These are phyloP conservation scores for Neoaliturus tenellus DNA, from an alignment of 2,888 invertebrate genomes.

Conservation along the genomic window DNA sequence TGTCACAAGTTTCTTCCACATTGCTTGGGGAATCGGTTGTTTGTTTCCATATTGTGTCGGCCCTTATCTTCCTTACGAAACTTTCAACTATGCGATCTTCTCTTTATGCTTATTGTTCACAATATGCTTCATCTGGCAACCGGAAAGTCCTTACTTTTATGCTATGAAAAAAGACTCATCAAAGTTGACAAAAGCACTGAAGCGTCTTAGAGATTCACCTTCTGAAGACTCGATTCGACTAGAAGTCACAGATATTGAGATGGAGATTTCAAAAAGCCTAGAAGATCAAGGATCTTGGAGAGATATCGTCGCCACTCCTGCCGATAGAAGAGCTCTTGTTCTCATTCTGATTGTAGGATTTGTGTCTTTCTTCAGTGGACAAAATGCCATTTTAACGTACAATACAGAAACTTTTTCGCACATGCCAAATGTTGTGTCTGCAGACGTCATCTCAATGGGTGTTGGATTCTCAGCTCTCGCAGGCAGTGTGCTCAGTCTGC, in stretches of 20 bases:
- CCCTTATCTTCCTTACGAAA: constrained; percentile 33
- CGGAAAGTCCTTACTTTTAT: constrained; percentile 56
- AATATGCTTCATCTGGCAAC: constrained; percentile 40
- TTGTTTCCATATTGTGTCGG: constrained; percentile 51
- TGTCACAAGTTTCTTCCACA: constrained; percentile 41
- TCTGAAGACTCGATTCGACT: background rate
- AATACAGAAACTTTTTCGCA: constrained; percentile 41
- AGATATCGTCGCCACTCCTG: constrained; percentile 45
- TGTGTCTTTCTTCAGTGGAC: constrained; percentile 29
- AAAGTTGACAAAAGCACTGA: background rate
- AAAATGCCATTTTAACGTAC: constrained; percentile 45
- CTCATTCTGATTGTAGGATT: constrained; percentile 19
- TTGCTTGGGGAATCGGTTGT: constrained; percentile 39
- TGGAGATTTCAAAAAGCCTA: background rate
- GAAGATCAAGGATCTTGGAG: constrained; percentile 34
- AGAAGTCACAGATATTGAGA: constrained; percentile 47
- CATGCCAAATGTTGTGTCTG: background rate
- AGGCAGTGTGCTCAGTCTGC: constrained; percentile 3
- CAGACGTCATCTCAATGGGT: constrained; percentile 38
- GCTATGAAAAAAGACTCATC: constrained; percentile 3
- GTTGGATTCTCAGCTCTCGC: constrained; percentile 36
- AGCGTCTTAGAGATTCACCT: background rate
- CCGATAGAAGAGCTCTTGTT: constrained; percentile 53
- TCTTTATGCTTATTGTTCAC: constrained; percentile 36
- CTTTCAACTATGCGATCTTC: constrained; percentile 3